phyloP scores from a whole-genome alignment of 2,888 invertebrate species.

The Drosophila nigricruria region DNA sequence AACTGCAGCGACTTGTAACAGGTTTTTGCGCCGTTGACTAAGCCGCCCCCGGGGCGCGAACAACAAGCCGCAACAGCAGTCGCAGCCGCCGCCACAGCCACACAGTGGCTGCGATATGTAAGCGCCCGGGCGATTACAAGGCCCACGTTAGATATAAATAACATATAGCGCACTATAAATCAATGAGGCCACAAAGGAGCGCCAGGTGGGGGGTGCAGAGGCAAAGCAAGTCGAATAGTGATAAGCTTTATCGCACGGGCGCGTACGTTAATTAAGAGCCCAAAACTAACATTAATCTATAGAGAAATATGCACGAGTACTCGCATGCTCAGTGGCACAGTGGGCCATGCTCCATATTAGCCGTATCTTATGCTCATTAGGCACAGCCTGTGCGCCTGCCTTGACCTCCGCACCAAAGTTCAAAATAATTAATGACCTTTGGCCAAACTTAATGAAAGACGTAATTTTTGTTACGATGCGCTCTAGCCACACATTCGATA shows the following conservation, averaged over 20 bases:
- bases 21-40: conserved; percentile 55
- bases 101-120: conserved; percentile 63
- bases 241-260: conserved; percentile 78
- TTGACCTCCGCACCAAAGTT: conserved; percentile 77
- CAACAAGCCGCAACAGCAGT: too few species aligned
- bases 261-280: conserved; percentile 72
- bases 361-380: conserved; percentile 78
- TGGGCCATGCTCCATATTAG: conserved; percentile 17
- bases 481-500: conserved; percentile 5
- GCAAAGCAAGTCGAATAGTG: conserved; percentile 25
- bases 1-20: conserved; percentile 58
- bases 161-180: conserved; percentile 73
- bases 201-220: neutral
- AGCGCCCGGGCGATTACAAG: conserved; percentile 64
- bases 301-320: conserved; percentile 51
- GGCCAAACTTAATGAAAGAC: conserved; percentile 82
- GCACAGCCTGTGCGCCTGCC: conserved; percentile 74
- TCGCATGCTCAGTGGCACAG: conserved; percentile 3
- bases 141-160: conserved; percentile 70
- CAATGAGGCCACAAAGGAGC: conserved; percentile 46
- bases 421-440: conserved; percentile 84
- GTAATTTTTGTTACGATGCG: conserved; percentile 65
- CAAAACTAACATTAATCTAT: conserved; percentile 72
- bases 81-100: conserved; percentile 1
- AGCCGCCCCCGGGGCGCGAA: conserved; percentile 59